phyloP scores from a whole-genome alignment of 1,140 invertebrate genomes.

The Hydropsyche tenuis region DNA sequence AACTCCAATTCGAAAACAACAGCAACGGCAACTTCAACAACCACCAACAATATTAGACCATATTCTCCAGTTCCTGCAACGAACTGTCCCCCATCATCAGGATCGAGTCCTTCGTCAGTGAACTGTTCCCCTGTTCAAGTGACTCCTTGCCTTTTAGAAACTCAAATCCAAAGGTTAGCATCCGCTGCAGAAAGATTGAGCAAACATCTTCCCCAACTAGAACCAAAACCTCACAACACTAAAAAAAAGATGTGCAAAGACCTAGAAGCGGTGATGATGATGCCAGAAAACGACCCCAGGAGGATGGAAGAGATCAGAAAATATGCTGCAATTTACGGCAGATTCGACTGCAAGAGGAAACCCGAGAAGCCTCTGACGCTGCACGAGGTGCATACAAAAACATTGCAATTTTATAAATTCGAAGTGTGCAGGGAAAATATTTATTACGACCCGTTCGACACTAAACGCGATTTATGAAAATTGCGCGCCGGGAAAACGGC shows the following conservation, averaged over 20 bases:
- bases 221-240: constrained; percentile 87
- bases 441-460: constrained; percentile 7
- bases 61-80: constrained; percentile 63
- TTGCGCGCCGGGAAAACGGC: background rate
- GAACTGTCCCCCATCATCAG: constrained; percentile 62
- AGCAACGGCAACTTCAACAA: constrained; percentile 55
- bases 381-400: constrained; percentile 76
- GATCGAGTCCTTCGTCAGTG: constrained; percentile 62
- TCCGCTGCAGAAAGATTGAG: constrained; percentile 83
- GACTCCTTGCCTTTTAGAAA: constrained; percentile 80
- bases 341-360: constrained; percentile 95
- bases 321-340: constrained; percentile 95
- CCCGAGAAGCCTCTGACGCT: constrained; percentile 94
- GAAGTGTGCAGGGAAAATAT: background rate
- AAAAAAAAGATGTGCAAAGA: constrained; percentile 95
- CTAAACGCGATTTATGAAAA: constrained; percentile 33
- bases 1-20: constrained; percentile 55
- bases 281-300: constrained; percentile 85
- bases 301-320: constrained; percentile 94
- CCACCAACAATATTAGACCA: constrained; percentile 55
- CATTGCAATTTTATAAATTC: constrained; percentile 32
- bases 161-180: constrained; percentile 83
- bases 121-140: constrained; percentile 68
- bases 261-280: constrained; percentile 87
- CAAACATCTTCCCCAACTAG: constrained; percentile 80